Percentiles rank a stretch among this genome's conserved stretches.
These are phyloP conservation scores for Macaca nemestrina DNA, from an alignment of 2,113 vertebrate genomes.

Conservation along the genomic window DNA sequence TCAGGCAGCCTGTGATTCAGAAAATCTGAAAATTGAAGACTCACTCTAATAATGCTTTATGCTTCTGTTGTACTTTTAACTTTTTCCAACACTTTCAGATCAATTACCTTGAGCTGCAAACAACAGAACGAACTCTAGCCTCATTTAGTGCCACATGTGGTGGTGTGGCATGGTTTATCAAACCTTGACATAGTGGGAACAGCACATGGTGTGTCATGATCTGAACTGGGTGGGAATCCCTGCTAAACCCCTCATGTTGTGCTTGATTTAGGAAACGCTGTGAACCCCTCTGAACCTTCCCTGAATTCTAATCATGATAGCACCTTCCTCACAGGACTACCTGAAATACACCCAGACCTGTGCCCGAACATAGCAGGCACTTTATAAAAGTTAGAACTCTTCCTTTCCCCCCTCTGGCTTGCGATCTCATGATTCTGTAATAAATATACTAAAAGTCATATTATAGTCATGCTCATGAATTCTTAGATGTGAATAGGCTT, in stretches of 20 bases:
- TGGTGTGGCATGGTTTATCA: too few species aligned
- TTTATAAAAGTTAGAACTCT: background rate
- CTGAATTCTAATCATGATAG: background rate
- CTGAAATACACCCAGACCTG: background rate
- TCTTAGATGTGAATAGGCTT: background rate
- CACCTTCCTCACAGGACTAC: background rate
- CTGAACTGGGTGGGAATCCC: background rate
- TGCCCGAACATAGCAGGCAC: too few species aligned
- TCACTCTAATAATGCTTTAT: too few species aligned
- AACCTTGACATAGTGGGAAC: background rate
- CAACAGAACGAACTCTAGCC: background rate
- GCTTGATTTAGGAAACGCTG: background rate
- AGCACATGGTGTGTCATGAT: background rate
- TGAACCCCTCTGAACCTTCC: background rate
- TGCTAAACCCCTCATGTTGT: background rate
- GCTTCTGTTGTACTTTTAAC: background rate
- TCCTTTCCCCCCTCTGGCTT: background rate
- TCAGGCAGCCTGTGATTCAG: background rate
- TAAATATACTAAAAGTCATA: background rate
- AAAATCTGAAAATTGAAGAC: background rate
- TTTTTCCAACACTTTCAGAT: background rate
- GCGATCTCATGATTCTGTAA: background rate
- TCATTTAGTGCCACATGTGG: background rate
- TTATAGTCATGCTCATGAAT: background rate
- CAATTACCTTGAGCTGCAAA: background rate